Evolutionary conservation across 1,140 invertebrate species (phyloP), one percentile per base, ranked within the genome.

Genomic region (Drosophila malerkotliana): DNA sequence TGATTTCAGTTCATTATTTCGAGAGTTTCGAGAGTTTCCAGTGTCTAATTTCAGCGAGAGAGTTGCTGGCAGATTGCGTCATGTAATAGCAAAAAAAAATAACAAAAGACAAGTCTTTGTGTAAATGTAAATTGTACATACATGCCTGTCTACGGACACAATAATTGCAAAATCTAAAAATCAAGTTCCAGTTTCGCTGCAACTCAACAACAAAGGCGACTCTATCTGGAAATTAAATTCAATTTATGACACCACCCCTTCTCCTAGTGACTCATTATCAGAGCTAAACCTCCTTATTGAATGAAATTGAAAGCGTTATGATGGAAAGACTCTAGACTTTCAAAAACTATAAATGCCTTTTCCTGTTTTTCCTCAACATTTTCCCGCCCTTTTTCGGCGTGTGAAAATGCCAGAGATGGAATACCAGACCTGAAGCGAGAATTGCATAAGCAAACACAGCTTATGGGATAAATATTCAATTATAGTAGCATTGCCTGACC

Each of bases 371-470:
- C 51, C 63, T 18, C 15, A 26, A 26, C 48, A 52, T 32, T 52
- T 51, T 10, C 21, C 21, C 21, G 48, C 69, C 61, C 61, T 74
- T 78, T 69, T 58, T 57, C 37, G 67, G 59, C 81, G 82, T 84
- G 81, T 81, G 80, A 84, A 84, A 85, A 80, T 51, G 34, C 47
- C 37, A 26, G 61, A 37, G 26, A 44, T 74, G 53, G 59, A 18
- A 18, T 18, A 18, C 18, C 62, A 73, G 73, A 74, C 61, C 47
- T 66, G 48, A 72, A 72, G 55, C 44, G 80, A 69, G 56, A 66
- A 79, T 85, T 87, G 74, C 81, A 87, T 81, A 81, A 82, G 77
- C 71, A 72, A 77, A 82, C 15, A 12, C 30, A 24, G 32, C 6
- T 15, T 2, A 5, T 2, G 7, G 14, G 34, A 39, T 56, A 34